Evolutionary conservation across 1,140 invertebrate species (phyloP).

Genomic region (Oncopeltus fasciatus): DNA sequence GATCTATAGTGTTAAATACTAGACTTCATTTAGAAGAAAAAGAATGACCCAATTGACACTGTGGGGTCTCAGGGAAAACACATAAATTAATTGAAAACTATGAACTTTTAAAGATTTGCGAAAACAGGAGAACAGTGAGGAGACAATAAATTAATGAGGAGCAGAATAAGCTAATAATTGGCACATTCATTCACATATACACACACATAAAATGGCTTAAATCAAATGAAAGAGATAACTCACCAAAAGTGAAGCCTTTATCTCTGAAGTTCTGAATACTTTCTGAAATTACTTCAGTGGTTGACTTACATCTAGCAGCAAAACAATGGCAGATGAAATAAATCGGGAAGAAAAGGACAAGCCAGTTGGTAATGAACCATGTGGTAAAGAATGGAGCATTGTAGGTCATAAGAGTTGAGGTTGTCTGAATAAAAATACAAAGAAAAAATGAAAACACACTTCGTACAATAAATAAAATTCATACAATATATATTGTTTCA

Average conservation of each 20-base stretch:
- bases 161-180: no score
- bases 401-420: slow-evolving; percentile 33
- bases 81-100: no score
- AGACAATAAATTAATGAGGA: no score
- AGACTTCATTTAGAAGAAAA: no score
- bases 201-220: no score
- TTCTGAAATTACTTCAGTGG: slow-evolving; percentile 57
- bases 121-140: no score
- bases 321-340: slow-evolving; percentile 60
- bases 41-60: no score
- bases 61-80: no score
- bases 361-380: slow-evolving; percentile 90
- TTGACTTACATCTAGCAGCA: slow-evolving; percentile 54
- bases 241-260: slow-evolving; percentile 71
- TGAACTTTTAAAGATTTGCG: no score
- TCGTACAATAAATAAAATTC: not conserved
- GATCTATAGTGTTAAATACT: no score
- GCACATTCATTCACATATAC: no score
- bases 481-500: not conserved
- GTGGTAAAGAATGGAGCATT: slow-evolving; percentile 86
- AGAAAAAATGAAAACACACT: slow-evolving; percentile 20
- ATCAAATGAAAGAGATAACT: no score
- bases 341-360: slow-evolving; percentile 77
- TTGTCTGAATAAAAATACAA: slow-evolving; percentile 35
- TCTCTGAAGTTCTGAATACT: slow-evolving; percentile 70